phyloP scores from a whole-genome alignment of 2,888 invertebrate species.

The Phania funesta region DNA sequence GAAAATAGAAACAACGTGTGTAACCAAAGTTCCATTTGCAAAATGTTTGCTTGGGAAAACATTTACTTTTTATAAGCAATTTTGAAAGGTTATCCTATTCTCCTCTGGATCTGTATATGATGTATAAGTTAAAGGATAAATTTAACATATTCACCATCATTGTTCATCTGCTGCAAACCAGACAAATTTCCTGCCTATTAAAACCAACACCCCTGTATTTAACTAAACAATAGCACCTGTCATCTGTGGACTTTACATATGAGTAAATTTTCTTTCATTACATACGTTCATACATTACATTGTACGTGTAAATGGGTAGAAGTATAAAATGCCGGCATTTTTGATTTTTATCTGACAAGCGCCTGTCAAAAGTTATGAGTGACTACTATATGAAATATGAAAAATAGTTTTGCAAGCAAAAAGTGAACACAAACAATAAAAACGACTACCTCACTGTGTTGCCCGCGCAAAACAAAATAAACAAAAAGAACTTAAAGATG shows the following conservation, averaged over 20 bases:
- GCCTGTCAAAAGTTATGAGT: constrained; percentile 56
- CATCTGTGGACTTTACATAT: constrained; percentile 19
- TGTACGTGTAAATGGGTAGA: constrained; percentile 9
- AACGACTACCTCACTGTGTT: constrained; percentile 20
- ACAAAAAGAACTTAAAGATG: constrained; percentile 30
- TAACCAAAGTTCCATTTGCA: no score
- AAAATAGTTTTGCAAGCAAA: constrained; percentile 30
- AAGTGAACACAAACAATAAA: constrained; percentile 12
- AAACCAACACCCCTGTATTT: neutral
- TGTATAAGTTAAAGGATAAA: no score
- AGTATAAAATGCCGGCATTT: constrained; percentile 20
- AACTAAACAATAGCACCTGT: constrained; percentile 41
- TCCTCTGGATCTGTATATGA: no score
- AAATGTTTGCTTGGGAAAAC: no score
- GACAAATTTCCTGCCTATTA: no score
- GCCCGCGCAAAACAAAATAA: neutral
- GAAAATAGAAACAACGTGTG: no score
- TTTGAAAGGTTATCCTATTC: no score
- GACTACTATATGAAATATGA: constrained; percentile 42
- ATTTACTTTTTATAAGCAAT: no score
- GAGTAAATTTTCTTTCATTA: no score
- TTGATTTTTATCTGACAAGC: constrained; percentile 49
- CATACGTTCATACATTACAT: no score
- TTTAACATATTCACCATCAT: no score
- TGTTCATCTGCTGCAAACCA: neutral